Base-by-base conservation (phyloP, 2,888 invertebrate species). In the Catocala fraxini region DNA sequence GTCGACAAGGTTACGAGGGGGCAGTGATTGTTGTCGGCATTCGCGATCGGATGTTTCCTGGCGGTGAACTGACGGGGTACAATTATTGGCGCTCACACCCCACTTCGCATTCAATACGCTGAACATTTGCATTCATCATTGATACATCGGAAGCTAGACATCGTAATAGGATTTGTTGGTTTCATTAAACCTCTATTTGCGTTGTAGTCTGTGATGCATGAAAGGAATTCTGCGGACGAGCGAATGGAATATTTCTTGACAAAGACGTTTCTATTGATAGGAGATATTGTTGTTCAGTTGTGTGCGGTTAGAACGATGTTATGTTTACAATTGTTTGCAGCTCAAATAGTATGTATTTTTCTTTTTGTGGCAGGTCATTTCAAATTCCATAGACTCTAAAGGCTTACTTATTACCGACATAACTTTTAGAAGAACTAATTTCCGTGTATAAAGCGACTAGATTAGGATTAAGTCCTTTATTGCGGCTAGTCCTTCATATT, bases 1-100 rank as follows among this genome's bases (percentile, higher is more conserved):
- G 66, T 64, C 53, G 65, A 59, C 80, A 80, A 77, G 85, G 77
- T 78, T 76, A 75, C 58, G 66, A 69, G 65, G 71, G 66, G 59
- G 51, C 43, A 63, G 42, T 63, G 61, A 77, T 77, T 67, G 68
- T 71, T 54, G 65, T 49, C 46, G 55, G 62, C 25, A 47, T 45
- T 54, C 15, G 11, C 56, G 41, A 48, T 59, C 49, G 59, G 63
- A 59, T 42, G 55, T 51, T 12, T 51, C 45, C 41, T 53, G 63
- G 51, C 47, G 45, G 59, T 47, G 45, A 56, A 55, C 52, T 47
- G 60, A 48, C 62, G 43, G 56, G 52, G 48, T 45, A 56, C 65
- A 62, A 59, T 57, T 63, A 63, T 56, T 57, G 49, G 59, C 53
- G 59, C 52, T 42, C 35, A 46, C 51, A 58, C 55, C 51, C 63